Base-by-base conservation (phyloP, 2,888 invertebrate genomes). In the Ischnus inquisitorius region DNA sequence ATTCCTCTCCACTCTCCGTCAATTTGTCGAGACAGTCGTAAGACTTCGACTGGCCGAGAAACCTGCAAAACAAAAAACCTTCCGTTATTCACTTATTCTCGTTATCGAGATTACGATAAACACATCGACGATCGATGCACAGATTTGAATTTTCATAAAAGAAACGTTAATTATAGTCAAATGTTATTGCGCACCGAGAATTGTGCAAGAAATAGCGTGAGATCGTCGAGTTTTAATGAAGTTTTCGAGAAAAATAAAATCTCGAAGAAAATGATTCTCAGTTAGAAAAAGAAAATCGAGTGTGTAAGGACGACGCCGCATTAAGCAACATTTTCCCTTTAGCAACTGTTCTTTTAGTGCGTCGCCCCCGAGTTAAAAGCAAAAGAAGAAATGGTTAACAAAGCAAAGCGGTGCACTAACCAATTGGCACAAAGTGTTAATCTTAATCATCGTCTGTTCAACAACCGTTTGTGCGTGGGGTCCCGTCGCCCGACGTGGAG, bases 401-500 rank as follows among this genome's bases (percentile, higher is more conserved):
- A 90, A 88, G 74, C 79, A 54, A 79, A 90, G 90, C 90, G 71
- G 54, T 72, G 60, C 64, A 90, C 90, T 85, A 90, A 92, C 91
- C 90, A 85, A 88, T 69, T 25, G 84, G 57, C 43, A 83, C 81
- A 79, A 80, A 72, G 62, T 34, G 62, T 84, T 14, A 80, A 25
- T 83, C 25, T 19, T 72, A 54, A 85, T 86, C 76, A 89, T 85
- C 84, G 85, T 85, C 77, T 88, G 65, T 76, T 71, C 78, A 84
- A 85, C 86, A 88, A 91, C 89, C 92, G 92, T 91, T 91, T 93
- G 82, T 93, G 90, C 34, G 92, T 89, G n/a, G 91, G 89, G 84
- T 94, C 94, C 65, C 94, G 91, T 60, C 95, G 92, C 6, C 94
- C 94, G 19, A 95, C 93, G 88, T 95, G 94, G 16, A 96, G 93